A percentile compares a stretch with the other conserved stretches of the same genome.
Conservation (phyloP, 2,888 invertebrate species). For the Plebejus argus region DNA sequence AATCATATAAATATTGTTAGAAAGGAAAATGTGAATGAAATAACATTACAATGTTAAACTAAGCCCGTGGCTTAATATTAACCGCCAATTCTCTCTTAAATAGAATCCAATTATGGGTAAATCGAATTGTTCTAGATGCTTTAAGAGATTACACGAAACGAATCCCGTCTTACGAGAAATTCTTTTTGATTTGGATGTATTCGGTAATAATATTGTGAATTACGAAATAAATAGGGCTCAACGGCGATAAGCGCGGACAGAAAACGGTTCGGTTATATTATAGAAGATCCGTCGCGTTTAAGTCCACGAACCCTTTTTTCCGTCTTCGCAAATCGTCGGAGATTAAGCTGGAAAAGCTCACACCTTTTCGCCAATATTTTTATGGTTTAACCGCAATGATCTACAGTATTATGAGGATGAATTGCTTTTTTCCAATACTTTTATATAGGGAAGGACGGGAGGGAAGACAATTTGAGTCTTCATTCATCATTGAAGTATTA, state of each 20-base stretch:
- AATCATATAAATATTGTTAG: too few species aligned
- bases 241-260: slow-evolving; percentile 62
- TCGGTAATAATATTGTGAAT: slow-evolving; percentile 58
- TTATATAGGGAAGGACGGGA: slow-evolving; percentile 11
- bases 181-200: slow-evolving; percentile 54
- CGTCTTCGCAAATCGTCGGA: slow-evolving; percentile 76
- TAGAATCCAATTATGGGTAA: slow-evolving; percentile 22
- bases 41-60: not conserved
- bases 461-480: slow-evolving; percentile 20
- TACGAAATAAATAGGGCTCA: slow-evolving; percentile 66
- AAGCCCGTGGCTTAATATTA: not conserved
- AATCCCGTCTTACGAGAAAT: slow-evolving; percentile 43
- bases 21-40: not conserved
- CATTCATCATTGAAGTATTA: slow-evolving; percentile 27
- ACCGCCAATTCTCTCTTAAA: slow-evolving; percentile 8
- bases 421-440: slow-evolving; percentile 55
- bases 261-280: slow-evolving; percentile 60
- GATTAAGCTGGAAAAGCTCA: slow-evolving; percentile 72
- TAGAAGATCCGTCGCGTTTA: slow-evolving; percentile 59
- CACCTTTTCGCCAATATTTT: slow-evolving; percentile 75
- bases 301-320: slow-evolving; percentile 74
- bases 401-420: slow-evolving; percentile 62
- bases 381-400: slow-evolving; percentile 67
- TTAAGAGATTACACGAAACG: slow-evolving; percentile 41
- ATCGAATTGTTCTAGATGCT: slow-evolving; percentile 28